Evolutionary conservation across 2,797 vertebrate genomes (phyloP).

Genomic region (Atherinosoma microstoma): DNA sequence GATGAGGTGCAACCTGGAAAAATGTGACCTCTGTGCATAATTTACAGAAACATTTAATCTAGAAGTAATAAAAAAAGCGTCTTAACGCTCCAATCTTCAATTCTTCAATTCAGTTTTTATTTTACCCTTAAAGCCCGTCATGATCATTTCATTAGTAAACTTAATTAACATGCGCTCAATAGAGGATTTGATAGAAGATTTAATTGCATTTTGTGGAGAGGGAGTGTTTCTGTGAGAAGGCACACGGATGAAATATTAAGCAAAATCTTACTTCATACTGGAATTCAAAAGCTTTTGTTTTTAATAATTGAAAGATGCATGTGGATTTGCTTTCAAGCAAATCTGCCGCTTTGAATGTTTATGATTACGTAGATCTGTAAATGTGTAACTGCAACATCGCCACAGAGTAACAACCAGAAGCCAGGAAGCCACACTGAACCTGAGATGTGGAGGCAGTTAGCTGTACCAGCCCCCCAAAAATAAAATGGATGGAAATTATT

Average conservation of each 20-base stretch:
- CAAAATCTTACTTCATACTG: neutral
- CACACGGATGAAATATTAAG: neutral
- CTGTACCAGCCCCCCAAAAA: too few species aligned
- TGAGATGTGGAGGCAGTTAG: neutral
- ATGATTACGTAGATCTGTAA: too few species aligned
- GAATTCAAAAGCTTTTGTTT: too few species aligned
- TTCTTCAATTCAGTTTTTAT: neutral
- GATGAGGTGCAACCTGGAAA: too few species aligned
- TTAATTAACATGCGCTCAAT: neutral
- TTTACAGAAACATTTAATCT: too few species aligned
- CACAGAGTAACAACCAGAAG: neutral
- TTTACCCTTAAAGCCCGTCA: neutral
- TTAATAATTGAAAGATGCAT: neutral
- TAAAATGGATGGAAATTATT: too few species aligned
- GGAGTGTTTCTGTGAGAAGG: neutral
- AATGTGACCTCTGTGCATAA: too few species aligned
- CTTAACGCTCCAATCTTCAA: neutral
- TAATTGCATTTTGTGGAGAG: neutral
- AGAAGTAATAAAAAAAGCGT: too few species aligned
- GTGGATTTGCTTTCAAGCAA: neutral
- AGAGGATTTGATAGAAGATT: neutral
- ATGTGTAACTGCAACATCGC: neutral
- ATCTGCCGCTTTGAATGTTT: neutral
- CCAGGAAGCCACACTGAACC: neutral
- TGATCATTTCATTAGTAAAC: neutral